A percentile compares a stretch with the other conserved stretches of the same genome.
Evolutionary conservation across 2,888 invertebrate genomes (phyloP).

Genomic region (Augochlorella aurata): DNA sequence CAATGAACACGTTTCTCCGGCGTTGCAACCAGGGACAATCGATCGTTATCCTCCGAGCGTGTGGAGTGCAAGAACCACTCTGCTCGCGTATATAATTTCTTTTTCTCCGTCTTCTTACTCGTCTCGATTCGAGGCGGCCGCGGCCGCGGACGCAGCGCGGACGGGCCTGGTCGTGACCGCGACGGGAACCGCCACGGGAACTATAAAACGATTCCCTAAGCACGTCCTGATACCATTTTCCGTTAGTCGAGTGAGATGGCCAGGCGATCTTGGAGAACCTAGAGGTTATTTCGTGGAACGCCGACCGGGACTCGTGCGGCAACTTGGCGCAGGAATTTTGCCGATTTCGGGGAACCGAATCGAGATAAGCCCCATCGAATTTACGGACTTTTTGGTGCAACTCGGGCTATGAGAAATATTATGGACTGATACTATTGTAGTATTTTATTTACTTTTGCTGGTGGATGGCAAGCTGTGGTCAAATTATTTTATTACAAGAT

Average conservation of each 20-base stretch:
- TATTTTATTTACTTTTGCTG: no score
- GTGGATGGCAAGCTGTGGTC: no score
- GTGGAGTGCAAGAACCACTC: slow-evolving; percentile 26
- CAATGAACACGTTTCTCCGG: slow-evolving; percentile 34
- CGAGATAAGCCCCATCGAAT: background rate
- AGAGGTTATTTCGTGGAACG: slow-evolving; percentile 75
- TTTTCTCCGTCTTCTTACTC: slow-evolving; percentile 14
- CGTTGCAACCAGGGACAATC: slow-evolving; percentile 47
- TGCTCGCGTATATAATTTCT: background rate
- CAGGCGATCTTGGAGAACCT: slow-evolving; percentile 69
- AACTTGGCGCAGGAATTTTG: slow-evolving; percentile 56
- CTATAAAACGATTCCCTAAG: slow-evolving; percentile 36
- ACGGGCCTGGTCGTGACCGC: background rate
- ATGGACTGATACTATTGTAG: no score
- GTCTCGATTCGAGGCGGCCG: slow-evolving; percentile 10
- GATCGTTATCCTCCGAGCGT: slow-evolving; percentile 52
- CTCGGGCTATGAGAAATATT: no score
- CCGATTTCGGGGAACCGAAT: slow-evolving; percentile 52
- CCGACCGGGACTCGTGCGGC: slow-evolving; percentile 71
- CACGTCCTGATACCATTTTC: slow-evolving; percentile 57
- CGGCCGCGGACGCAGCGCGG: background rate
- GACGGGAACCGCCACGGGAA: slow-evolving; percentile 4
- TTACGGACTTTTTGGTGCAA: background rate
- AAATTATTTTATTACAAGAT: no score
- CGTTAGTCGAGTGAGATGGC: slow-evolving; percentile 70